Evolutionary conservation across 2,888 invertebrate genomes (phyloP).

Genomic region (Lymantria dispar): DNA sequence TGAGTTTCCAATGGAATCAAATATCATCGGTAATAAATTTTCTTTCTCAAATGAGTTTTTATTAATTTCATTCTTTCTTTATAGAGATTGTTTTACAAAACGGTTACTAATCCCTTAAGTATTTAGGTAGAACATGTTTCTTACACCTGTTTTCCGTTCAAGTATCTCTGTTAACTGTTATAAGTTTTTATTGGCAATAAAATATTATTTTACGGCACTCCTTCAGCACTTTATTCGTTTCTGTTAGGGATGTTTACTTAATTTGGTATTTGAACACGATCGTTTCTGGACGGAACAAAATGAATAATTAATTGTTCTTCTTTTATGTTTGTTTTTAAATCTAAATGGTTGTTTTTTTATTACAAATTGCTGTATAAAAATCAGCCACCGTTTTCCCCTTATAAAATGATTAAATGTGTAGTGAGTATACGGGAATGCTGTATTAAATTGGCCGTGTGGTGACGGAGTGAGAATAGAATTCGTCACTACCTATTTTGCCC

Average conservation of each 20-base stretch:
- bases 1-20: too few relatives aligned
- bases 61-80: not conserved
- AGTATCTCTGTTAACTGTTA: constrained; percentile 35
- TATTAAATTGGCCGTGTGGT: too few relatives aligned
- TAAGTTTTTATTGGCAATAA: constrained; percentile 36
- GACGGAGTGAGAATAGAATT: too few relatives aligned
- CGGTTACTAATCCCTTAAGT: not conserved
- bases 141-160: constrained; percentile 34
- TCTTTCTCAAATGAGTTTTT: too few relatives aligned
- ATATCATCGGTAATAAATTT: too few relatives aligned
- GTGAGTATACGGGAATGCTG: too few relatives aligned
- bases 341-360: not conserved
- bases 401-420: too few relatives aligned
- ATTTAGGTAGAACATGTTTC: constrained; percentile 14
- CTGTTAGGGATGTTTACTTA: constrained; percentile 29
- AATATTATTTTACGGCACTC: constrained; percentile 33
- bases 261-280: constrained; percentile 15
- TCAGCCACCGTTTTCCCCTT: too few relatives aligned
- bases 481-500: too few relatives aligned
- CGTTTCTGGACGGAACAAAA: constrained; percentile 10
- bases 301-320: constrained; percentile 12
- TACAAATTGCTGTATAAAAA: too few relatives aligned
- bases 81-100: not conserved
- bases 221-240: constrained; percentile 31
- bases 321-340: constrained; percentile 14